Conservation (phyloP, 2,888 invertebrate genomes). For the Gymnocheta viridis region DNA sequence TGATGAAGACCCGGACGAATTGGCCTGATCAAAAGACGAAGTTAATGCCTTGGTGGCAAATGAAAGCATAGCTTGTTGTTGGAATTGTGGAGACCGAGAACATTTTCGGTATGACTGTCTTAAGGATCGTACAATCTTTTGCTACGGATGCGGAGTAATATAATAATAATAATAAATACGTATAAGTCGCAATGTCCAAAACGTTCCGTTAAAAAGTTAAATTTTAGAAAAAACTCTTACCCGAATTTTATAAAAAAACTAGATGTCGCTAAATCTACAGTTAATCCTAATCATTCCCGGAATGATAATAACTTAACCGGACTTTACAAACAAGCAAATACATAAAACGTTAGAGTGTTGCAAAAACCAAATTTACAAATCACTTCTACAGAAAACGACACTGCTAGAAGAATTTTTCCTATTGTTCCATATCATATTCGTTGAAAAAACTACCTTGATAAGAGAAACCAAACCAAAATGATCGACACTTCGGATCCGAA, state of each 20-base stretch:
- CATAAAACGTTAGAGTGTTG: not conserved
- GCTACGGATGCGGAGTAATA: conserved; percentile 7
- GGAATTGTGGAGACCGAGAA: conserved; percentile 29
- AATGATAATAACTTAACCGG: not conserved
- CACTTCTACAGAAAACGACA: not conserved
- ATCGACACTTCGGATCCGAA: conserved; percentile 26
- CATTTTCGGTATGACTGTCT: not conserved
- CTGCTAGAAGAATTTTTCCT: not conserved
- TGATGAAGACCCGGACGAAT: not conserved
- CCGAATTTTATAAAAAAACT: too few relatives aligned
- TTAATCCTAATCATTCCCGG: not conserved
- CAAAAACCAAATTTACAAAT: not conserved
- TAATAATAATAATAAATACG: too few relatives aligned
- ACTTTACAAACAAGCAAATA: not conserved
- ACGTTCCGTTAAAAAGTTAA: not conserved
- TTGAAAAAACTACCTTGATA: not conserved
- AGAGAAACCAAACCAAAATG: conserved; percentile 1
- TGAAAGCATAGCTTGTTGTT: not conserved
- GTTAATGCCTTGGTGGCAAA: not conserved
- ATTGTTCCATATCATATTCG: conserved; percentile 27
- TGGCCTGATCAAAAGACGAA: not conserved
- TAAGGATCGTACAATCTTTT: not conserved
- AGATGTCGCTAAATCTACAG: not conserved
- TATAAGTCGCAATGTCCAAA: not conserved
- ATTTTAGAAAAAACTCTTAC: not conserved